Percentiles rank a stretch among this genome's conserved stretches.
Evolutionary conservation across 2,797 vertebrate species (phyloP).

Genomic region (Pseudochirops corinnae): DNA sequence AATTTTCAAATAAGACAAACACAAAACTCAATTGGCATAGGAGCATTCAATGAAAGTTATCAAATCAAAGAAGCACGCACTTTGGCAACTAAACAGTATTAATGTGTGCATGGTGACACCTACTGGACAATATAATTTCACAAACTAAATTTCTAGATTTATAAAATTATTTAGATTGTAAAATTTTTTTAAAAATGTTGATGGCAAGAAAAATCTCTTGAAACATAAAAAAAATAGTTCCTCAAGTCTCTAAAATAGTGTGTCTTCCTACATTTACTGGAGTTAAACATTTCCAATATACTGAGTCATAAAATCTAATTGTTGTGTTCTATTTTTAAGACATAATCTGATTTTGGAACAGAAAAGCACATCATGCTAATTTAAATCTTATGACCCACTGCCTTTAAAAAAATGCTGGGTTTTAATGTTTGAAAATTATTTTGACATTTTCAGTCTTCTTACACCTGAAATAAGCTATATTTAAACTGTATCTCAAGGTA

Average conservation of each 20-base stretch:
- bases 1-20: slow-evolving; percentile 40
- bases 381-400: slow-evolving; percentile 43
- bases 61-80: neutral
- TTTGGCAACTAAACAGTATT: neutral
- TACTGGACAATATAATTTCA: slow-evolving; percentile 61
- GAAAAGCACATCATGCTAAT: slow-evolving; percentile 43
- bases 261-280: neutral
- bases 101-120: slow-evolving; percentile 69
- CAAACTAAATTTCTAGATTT: neutral
- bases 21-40: slow-evolving; percentile 3
- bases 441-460: slow-evolving; percentile 62
- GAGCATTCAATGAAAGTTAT: neutral
- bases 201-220: neutral
- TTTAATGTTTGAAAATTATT: slow-evolving; percentile 61
- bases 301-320: neutral
- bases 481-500: slow-evolving; percentile 70
- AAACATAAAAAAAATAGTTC: neutral
- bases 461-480: slow-evolving; percentile 40
- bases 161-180: neutral
- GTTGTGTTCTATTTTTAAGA: slow-evolving; percentile 54
- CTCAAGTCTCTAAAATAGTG: slow-evolving; percentile 7
- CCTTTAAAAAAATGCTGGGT: slow-evolving; percentile 39
- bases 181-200: neutral
- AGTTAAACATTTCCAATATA: neutral
- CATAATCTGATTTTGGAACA: slow-evolving; percentile 56